A percentile compares a stretch with the other conserved stretches of the same genome.
Evolutionary conservation across 2,888 invertebrate species (phyloP).

Genomic region (Andrena camellia): DNA sequence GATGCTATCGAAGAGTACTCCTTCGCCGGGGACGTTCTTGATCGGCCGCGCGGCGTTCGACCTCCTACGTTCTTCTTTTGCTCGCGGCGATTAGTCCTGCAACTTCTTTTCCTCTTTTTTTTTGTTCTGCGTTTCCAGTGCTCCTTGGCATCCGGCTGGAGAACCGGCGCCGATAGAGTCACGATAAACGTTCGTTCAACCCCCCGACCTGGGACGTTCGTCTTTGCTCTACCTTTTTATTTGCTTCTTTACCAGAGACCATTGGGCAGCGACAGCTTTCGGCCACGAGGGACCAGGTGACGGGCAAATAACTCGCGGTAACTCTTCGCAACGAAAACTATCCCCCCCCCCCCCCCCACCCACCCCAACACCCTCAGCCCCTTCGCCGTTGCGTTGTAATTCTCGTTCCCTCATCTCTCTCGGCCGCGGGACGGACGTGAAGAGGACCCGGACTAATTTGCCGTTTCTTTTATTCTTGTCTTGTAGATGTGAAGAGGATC

Average conservation of each 20-base stretch:
- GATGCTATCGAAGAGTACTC: slow-evolving; percentile 26
- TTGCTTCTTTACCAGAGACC: slow-evolving; percentile 12
- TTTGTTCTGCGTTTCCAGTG: no score
- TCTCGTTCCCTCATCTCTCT: slow-evolving; percentile 29
- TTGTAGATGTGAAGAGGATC: slow-evolving; percentile 68
- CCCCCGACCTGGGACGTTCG: not conserved
- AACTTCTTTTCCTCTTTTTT: not conserved
- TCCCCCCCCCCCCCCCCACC: slow-evolving; percentile 18
- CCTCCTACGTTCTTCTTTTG: not conserved
- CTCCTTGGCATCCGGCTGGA: not conserved
- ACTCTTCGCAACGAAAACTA: slow-evolving; percentile 27
- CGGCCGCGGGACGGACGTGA: slow-evolving; percentile 7
- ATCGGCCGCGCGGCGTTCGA: no score
- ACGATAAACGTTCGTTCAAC: not conserved
- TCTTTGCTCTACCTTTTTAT: not conserved
- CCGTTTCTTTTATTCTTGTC: slow-evolving; percentile 50
- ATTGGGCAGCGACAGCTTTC: slow-evolving; percentile 42
- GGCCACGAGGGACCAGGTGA: slow-evolving; percentile 61
- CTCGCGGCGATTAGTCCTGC: not conserved
- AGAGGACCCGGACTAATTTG: slow-evolving; percentile 51
- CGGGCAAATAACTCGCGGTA: slow-evolving; percentile 62
- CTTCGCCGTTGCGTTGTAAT: not conserved
- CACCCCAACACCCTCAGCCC: not conserved
- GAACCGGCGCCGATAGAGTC: not conserved
- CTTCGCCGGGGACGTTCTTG: not conserved